phyloP scores from a whole-genome alignment of 2,113 vertebrate species.

The Dunckerocampus dactyliophorus region DNA sequence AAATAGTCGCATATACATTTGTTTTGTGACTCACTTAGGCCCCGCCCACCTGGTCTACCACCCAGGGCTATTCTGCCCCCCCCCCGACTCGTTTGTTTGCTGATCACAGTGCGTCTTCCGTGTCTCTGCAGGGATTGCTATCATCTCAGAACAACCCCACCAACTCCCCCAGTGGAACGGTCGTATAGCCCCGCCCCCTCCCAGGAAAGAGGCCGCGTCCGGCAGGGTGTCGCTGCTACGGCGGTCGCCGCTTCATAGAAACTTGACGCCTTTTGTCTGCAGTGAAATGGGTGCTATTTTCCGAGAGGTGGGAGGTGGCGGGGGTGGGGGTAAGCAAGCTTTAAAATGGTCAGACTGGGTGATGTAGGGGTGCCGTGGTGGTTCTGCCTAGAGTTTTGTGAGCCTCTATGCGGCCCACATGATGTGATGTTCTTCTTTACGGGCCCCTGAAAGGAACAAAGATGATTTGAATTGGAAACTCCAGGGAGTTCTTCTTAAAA shows the following conservation, averaged over 20 bases:
- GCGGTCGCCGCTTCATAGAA: background rate
- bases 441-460: conserved; percentile 33
- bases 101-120: conserved; percentile 53
- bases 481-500: conserved; percentile 43
- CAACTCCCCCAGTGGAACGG: conserved; percentile 89
- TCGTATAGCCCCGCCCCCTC: conserved; percentile 76
- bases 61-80: background rate
- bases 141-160: conserved; percentile 86
- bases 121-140: conserved; percentile 85
- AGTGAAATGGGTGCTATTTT: conserved; percentile 29
- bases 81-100: conserved; percentile 19
- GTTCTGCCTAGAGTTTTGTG: conserved; percentile 12
- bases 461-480: conserved; percentile 1
- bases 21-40: too few relatives aligned
- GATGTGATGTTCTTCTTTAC: background rate
- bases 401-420: background rate
- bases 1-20: too few relatives aligned
- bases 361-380: conserved; percentile 23
- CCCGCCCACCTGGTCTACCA: background rate
- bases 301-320: conserved; percentile 18
- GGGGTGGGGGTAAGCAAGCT: conserved; percentile 12
- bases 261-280: background rate
- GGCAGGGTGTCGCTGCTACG: too few relatives aligned
- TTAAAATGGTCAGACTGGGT: conserved; percentile 26
- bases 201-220: background rate